Conservation (phyloP, 2,888 invertebrate species). For the Blastobasis adustella region DNA sequence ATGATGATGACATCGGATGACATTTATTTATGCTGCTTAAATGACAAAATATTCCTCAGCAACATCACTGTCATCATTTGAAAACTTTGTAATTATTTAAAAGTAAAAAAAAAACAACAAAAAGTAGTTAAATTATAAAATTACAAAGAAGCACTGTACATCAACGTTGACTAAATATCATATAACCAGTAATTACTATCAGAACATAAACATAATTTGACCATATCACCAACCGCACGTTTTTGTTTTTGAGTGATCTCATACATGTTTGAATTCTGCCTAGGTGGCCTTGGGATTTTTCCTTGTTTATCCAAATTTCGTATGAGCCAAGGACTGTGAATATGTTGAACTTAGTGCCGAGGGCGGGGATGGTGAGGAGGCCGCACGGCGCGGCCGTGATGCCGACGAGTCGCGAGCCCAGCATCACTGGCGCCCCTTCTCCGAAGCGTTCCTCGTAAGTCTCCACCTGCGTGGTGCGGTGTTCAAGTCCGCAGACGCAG, state of each 20-base stretch:
- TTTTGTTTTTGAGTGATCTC: background rate
- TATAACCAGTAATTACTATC: constrained; percentile 20
- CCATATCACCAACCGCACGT: constrained; percentile 1
- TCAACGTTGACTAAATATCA: too few relatives aligned
- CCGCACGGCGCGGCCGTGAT: constrained; percentile 37
- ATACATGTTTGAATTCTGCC: background rate
- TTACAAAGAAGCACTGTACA: too few relatives aligned
- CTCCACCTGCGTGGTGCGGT: constrained; percentile 12
- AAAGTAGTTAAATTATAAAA: too few relatives aligned
- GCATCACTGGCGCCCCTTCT: constrained; percentile 43
- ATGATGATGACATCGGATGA: too few relatives aligned
- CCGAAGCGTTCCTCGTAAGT: constrained; percentile 35
- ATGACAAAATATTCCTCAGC: too few relatives aligned
- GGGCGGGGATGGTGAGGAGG: constrained; percentile 19
- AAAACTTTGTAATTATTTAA: too few relatives aligned
- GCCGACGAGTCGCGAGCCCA: constrained; percentile 34
- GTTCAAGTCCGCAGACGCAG: constrained; percentile 47
- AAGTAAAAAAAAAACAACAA: too few relatives aligned
- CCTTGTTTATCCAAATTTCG: constrained; percentile 42
- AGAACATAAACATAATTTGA: constrained; percentile 15
- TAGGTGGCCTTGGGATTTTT: constrained; percentile 5
- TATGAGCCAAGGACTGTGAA: constrained; percentile 51
- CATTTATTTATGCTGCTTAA: too few relatives aligned
- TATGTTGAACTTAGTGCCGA: constrained; percentile 34
- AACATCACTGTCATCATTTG: too few relatives aligned